Evolutionary conservation across 1,140 invertebrate species (phyloP).

Genomic region (Teleogryllus occipitalis): DNA sequence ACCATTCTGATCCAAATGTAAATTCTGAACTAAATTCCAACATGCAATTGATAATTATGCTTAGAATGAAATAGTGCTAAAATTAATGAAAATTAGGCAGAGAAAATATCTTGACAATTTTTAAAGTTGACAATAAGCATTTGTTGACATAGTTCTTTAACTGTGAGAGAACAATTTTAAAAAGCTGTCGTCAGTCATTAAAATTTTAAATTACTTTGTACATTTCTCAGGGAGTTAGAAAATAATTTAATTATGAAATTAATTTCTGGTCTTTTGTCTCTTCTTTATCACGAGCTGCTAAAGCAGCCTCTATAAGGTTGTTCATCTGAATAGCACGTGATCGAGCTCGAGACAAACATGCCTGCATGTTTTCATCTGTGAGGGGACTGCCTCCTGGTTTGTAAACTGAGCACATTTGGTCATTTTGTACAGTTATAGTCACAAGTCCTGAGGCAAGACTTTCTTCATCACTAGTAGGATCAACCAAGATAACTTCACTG

Average conservation of each 20-base stretch:
- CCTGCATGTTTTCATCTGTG: slow-evolving; percentile 30
- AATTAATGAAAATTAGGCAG: too few species aligned
- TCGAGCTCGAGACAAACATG: slow-evolving; percentile 28
- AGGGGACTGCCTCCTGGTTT: slow-evolving; percentile 34
- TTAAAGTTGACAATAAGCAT: too few species aligned
- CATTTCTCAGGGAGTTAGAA: too few species aligned
- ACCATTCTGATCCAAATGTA: too few species aligned
- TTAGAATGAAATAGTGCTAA: too few species aligned
- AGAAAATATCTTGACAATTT: too few species aligned
- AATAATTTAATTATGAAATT: background rate
- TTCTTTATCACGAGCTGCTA: background rate
- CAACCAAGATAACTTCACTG: slow-evolving; percentile 21
- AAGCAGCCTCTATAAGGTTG: slow-evolving; percentile 9
- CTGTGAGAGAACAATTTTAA: too few species aligned
- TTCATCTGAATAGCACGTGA: slow-evolving; percentile 5
- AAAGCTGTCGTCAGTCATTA: too few species aligned
- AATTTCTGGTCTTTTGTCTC: background rate
- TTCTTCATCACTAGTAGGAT: slow-evolving; percentile 23
- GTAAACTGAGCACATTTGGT: slow-evolving; percentile 31
- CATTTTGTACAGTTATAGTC: slow-evolving; percentile 32
- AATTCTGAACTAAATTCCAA: too few species aligned
- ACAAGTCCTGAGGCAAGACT: slow-evolving; percentile 27
- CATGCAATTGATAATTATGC: too few species aligned
- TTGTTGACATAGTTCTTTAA: too few species aligned
- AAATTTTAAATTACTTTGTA: too few species aligned